Base-by-base conservation (phyloP, 2,888 invertebrate genomes). In the Diogma glabrata region DNA sequence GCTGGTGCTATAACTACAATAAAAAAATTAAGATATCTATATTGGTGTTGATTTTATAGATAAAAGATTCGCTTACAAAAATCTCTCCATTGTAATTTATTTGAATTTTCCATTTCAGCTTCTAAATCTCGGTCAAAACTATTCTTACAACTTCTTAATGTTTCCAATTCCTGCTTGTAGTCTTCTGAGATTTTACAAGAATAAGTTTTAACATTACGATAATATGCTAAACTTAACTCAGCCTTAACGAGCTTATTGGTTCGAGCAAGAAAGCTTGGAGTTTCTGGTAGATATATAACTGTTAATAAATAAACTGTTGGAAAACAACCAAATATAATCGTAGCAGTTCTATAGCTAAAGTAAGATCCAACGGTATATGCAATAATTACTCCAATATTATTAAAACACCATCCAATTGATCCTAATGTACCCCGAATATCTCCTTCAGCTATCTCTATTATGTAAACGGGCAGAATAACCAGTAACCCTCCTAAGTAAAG, bases 1-100 rank as follows among this genome's bases (percentile, higher is more conserved):
- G 64, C 63, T 12, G 57, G 58, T 9, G 51, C 56, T 46, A 62
- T 61, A 22, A 57, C 70, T 69, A 26, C 1, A 49, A 26, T 14
- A 16, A 9, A 23, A 36, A 14, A n/a, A n/a, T 12, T 45, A 43
- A 43, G n/a, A 36, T 36, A 16, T 10, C 14, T 16, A 36, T 14
- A 6, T 26, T 17, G 4, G 8, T 26, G 7, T 24, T 10, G 40
- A 40, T 40, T 16, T 17, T 10, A 12, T 40, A 16, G 9, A 4
- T 2, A 40, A 40, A 40, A 40, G 12, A 17, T 40, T 9, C 4
- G n/a, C 16, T 46, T 46, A 47, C 47, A 20, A 22, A 43, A 43
- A n/a, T 43, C 40, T 20, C 4, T 7, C n/a, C 8, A 22, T 3
- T 20, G n/a, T 3, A 43, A 7, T 43, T 43, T n/a, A n/a, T 3